These are phyloP conservation scores for Hemibagrus guttatus DNA, from an alignment of 2,797 vertebrate species.

Conservation along the genomic window DNA sequence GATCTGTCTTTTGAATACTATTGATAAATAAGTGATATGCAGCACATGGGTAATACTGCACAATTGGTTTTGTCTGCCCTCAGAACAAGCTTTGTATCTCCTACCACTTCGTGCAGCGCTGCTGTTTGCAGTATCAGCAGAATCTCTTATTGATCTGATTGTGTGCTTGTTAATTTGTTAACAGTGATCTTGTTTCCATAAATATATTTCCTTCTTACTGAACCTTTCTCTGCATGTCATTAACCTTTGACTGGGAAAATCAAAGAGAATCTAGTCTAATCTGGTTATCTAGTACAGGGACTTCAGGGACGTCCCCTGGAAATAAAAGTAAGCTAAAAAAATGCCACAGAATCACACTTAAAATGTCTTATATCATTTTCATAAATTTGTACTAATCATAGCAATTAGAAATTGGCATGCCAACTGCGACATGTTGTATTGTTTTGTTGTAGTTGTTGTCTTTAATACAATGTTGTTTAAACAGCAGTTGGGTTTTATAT, in stretches of 20 bases:
- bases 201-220: neutral
- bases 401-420: neutral
- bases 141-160: neutral
- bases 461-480: neutral
- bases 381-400: neutral
- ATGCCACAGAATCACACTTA: neutral
- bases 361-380: neutral
- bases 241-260: neutral
- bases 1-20: neutral
- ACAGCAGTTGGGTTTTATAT: neutral
- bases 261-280: neutral
- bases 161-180: neutral
- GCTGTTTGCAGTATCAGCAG: neutral
- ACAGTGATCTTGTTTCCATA: neutral
- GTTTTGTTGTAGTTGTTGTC: neutral
- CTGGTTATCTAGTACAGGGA: neutral
- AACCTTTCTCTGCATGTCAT: neutral
- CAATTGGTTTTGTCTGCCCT: neutral
- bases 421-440: neutral
- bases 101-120: neutral
- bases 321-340: neutral
- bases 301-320: neutral
- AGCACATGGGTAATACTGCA: neutral
- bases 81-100: neutral
- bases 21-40: slow-evolving; percentile 9